A percentile compares a stretch with the other conserved stretches of the same genome.
Evolutionary conservation across 2,888 invertebrate genomes (phyloP).

Genomic region (Rotaria macrura): DNA sequence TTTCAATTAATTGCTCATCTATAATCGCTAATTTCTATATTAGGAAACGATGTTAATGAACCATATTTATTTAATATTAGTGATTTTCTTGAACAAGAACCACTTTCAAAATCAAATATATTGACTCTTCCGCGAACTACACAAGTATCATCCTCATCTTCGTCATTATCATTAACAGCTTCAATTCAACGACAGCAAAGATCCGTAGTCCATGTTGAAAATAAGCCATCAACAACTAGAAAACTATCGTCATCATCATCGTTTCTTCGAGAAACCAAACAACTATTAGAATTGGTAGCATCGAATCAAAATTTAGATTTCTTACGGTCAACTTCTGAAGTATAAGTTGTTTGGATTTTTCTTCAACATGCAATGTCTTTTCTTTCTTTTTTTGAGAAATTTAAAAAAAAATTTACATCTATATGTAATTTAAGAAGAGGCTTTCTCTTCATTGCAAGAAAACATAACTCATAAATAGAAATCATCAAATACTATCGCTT

Average conservation of each 20-base stretch:
- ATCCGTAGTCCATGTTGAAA: background rate
- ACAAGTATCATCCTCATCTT: too few relatives aligned
- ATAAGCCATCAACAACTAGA: background rate
- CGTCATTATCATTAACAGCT: too few relatives aligned
- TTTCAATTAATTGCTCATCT: too few relatives aligned
- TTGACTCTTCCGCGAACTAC: background rate
- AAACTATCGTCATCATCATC: background rate
- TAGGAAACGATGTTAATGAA: background rate
- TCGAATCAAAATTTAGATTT: background rate
- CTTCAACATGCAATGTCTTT: too few relatives aligned
- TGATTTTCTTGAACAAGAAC: background rate
- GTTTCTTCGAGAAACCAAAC: conserved; percentile 2
- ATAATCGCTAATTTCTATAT: background rate
- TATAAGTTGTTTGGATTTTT: background rate
- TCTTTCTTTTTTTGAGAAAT: too few relatives aligned
- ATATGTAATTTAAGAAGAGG: too few relatives aligned
- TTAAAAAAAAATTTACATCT: too few relatives aligned
- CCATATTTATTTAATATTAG: background rate
- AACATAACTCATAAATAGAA: too few relatives aligned
- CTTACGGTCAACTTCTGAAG: background rate
- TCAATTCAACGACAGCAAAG: background rate
- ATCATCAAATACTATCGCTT: too few relatives aligned
- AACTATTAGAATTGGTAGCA: background rate
- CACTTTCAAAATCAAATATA: background rate
- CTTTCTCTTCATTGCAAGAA: too few relatives aligned